A percentile compares a stretch with the other conserved stretches of the same genome.
These are phyloP conservation scores for Adelognathus sp. DNA, from an alignment of 2,888 invertebrate species.

Conservation along the genomic window DNA sequence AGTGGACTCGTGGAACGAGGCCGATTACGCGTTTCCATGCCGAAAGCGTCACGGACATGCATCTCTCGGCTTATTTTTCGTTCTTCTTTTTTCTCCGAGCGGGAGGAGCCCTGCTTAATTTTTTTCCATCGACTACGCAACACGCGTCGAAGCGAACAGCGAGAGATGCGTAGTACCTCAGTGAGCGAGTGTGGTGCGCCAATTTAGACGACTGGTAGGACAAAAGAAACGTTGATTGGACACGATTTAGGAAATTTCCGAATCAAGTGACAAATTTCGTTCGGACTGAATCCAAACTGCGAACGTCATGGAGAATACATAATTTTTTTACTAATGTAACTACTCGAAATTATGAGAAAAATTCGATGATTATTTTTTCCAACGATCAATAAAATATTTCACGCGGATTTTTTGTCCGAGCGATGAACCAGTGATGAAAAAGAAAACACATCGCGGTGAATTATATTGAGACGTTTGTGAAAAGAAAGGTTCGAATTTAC, in stretches of 20 bases:
- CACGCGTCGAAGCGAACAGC: neutral
- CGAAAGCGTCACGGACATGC: conserved; percentile 44
- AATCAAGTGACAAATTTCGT: neutral
- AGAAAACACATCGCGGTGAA: neutral
- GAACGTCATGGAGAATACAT: neutral
- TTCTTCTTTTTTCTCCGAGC: neutral
- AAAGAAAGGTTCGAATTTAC: too few species aligned
- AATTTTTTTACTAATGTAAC: neutral
- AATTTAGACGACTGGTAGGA: neutral
- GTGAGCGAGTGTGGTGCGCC: neutral
- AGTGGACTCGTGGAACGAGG: conserved; percentile 61
- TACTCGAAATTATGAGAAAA: neutral
- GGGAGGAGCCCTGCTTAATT: neutral
- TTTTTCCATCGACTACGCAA: neutral
- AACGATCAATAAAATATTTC: neutral
- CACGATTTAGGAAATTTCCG: neutral
- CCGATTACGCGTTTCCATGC: conserved; percentile 61
- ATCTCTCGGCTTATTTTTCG: conserved; percentile 21
- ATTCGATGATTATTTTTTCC: neutral
- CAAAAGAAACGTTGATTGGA: neutral
- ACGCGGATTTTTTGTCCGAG: neutral
- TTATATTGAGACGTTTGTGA: too few species aligned
- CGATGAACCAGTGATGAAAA: neutral
- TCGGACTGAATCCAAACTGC: too few species aligned
- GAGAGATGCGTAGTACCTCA: neutral